These are phyloP conservation scores for Rhopalosiphum nymphaeae DNA, from an alignment of 2,888 invertebrate species.

Conservation along the genomic window DNA sequence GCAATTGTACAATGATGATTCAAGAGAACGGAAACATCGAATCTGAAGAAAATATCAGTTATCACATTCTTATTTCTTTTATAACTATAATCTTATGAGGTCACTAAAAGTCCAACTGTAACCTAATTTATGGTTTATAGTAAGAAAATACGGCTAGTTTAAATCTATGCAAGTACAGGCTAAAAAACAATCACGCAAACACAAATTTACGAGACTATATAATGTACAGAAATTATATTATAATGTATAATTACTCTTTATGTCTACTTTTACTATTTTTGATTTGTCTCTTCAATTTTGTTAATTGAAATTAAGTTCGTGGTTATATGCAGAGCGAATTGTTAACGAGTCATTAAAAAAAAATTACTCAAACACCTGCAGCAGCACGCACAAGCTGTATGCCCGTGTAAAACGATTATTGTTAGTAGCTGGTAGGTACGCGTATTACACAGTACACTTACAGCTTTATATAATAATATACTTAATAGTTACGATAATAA, in stretches of 20 bases:
- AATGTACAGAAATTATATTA: neutral
- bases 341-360: neutral
- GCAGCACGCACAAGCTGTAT: neutral
- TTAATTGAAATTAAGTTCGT: neutral
- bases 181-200: neutral
- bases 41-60: neutral
- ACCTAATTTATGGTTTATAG: neutral
- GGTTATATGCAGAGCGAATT: neutral
- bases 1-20: neutral
- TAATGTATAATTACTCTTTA: neutral
- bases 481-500: neutral
- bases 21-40: neutral
- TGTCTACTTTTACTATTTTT: neutral
- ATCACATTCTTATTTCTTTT: neutral
- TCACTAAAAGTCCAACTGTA: neutral
- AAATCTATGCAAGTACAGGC: neutral
- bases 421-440: neutral
- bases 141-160: neutral
- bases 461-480: neutral
- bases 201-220: neutral
- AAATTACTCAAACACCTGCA: neutral
- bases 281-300: neutral
- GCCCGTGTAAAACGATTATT: constrained; percentile 3
- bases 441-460: neutral
- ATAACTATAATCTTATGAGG: neutral